A percentile compares a stretch with the other conserved stretches of the same genome.
Conservation (phyloP, 2,113 vertebrate species). For the Ursus arctos region DNA sequence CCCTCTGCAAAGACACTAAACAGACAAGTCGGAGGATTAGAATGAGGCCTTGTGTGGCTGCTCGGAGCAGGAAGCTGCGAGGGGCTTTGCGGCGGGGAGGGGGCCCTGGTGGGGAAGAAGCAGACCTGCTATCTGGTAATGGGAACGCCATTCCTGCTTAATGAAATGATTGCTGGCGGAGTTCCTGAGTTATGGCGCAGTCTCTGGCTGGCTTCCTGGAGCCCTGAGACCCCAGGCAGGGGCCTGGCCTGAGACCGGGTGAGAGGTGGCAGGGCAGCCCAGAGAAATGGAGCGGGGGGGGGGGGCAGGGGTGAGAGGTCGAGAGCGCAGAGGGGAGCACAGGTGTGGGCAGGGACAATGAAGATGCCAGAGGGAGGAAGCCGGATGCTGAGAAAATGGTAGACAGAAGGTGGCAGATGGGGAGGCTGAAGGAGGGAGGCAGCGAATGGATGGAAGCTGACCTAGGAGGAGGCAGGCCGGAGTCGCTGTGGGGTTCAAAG, state of each 20-base stretch:
- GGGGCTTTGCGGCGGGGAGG: conserved; percentile 66
- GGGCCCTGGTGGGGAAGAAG: conserved; percentile 34
- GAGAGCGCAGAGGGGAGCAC: accelerated
- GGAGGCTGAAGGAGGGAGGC: background rate
- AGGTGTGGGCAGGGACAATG: background rate
- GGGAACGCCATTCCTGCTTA: conserved; percentile 79
- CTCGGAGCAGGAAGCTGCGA: conserved; percentile 79
- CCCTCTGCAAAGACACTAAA: conserved; percentile 87
- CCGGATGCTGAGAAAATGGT: background rate
- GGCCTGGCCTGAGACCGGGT: background rate
- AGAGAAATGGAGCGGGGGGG: accelerated
- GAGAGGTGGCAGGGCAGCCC: background rate
- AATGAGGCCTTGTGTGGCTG: conserved; percentile 82
- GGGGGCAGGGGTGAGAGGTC: background rate
- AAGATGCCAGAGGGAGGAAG: background rate
- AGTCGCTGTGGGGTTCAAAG: background rate
- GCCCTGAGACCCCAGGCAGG: conserved; percentile 54
- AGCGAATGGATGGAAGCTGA: accelerated
- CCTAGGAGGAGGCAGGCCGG: background rate
- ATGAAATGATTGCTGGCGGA: conserved; percentile 76
- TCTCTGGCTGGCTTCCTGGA: conserved; percentile 66
- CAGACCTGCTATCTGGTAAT: conserved; percentile 74
- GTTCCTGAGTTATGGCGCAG: conserved; percentile 25
- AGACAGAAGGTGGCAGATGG: background rate
- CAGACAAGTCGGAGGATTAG: conserved; percentile 86